Base-by-base conservation (phyloP, 2,113 vertebrate genomes). In the Leucoraja erinaceus region DNA sequence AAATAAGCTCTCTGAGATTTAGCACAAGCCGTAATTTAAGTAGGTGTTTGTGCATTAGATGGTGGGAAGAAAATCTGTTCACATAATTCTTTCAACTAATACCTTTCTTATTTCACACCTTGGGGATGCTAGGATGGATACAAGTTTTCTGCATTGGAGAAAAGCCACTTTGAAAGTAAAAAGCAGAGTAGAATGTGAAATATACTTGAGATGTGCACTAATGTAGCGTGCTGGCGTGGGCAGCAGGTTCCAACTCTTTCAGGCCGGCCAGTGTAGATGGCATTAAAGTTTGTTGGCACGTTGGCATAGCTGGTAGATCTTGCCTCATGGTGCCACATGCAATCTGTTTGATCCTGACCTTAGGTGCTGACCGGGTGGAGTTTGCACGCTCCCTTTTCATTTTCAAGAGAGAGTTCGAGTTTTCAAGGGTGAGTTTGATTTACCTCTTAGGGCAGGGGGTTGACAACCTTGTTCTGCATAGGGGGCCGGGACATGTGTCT, bases 21-120 rank as follows among this genome's bases (percentile, higher is more conserved):
- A 96, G 96, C 96, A 95, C 95, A 95, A 96, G 96, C 95, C 97
- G 97, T 97, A 97, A 98, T 97, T 97, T 97, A 96, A 98, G 97
- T 97, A 97, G 95, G 96, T 96, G 97, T 96, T 97, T 95, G 95
- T 96, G 95, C 95, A 96, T 93, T 97, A 95, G 95, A 95, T 96
- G 96, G 95, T 95, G 96, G 95, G 96, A 97, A 97, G 97, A 95
- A 95, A 97, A 96, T 95, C 94, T 96, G 95, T 97, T 95, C 95
- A 96, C 95, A 96, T 96, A 96, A 97, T 96, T 96, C 96, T 94
- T 95, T 96, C 95, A 95, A 96, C 95, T 97, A 97, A 97, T 97
- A 96, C 95, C 93, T 94, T 96, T 96, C 95, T 96, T 95, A 96
- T 95, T 96, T 94, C 94, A 94, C 94, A 94, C 94, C 95, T 95